Conservation (phyloP, 1,140 invertebrate genomes). For the Meloidogyne hapla region DNA sequence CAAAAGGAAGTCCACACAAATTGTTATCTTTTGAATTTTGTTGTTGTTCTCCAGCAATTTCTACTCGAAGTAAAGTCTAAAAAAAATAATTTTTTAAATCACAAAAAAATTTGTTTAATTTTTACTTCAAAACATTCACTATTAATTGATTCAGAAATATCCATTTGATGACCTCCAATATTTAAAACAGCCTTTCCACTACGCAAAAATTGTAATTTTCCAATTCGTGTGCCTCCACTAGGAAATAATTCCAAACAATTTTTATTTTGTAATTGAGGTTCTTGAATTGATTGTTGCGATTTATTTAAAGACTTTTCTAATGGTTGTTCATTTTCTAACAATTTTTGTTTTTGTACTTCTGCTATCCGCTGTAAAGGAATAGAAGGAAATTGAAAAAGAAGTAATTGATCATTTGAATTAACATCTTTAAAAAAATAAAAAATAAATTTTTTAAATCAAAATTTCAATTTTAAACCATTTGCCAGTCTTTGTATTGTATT, state of each 20-base stretch:
- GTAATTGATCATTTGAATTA: background rate
- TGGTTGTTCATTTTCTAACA: slow-evolving; percentile 11
- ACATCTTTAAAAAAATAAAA: slow-evolving; percentile 1
- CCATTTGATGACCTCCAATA: slow-evolving; percentile 35
- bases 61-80: slow-evolving; percentile 6
- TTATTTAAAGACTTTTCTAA: background rate
- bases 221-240: slow-evolving; percentile 25
- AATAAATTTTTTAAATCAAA: background rate
- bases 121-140: slow-evolving; percentile 36
- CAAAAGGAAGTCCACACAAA: background rate
- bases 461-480: background rate
- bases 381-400: slow-evolving; percentile 1
- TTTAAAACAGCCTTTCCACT: slow-evolving; percentile 37
- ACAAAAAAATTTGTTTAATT: background rate
- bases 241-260: background rate
- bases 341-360: background rate
- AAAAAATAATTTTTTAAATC: background rate
- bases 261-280: slow-evolving; percentile 13
- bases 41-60: background rate
- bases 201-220: slow-evolving; percentile 39
- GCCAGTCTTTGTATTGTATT: background rate
- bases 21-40: background rate
- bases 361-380: background rate
- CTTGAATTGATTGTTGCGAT: background rate
- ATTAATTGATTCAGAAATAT: slow-evolving; percentile 37